phyloP scores from a whole-genome alignment of 2,113 vertebrate genomes.

The Callionymus lyra region DNA sequence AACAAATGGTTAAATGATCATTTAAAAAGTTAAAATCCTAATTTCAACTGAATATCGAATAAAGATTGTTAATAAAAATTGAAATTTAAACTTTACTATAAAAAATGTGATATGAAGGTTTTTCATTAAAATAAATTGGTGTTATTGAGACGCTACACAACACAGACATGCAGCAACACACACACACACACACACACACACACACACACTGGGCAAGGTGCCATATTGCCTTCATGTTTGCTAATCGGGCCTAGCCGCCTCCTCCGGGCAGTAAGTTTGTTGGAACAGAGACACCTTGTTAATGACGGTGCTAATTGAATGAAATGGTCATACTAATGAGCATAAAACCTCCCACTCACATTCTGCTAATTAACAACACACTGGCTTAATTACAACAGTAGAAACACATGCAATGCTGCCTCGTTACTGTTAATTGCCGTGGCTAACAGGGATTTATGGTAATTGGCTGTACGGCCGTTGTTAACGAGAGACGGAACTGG shows the following conservation, averaged over 20 bases:
- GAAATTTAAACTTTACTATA: no score
- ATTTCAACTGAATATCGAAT: no score
- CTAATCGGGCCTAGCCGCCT: constrained; percentile 69
- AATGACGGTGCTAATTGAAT: constrained; percentile 99
- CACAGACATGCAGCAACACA: not conserved
- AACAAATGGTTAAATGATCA: no score
- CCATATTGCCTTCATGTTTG: constrained; percentile 78
- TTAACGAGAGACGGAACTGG: constrained; percentile 62
- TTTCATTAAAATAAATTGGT: not conserved
- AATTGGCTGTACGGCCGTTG: constrained; percentile 89
- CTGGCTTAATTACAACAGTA: constrained; percentile 98
- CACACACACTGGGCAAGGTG: constrained; percentile 58
- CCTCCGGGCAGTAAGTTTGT: constrained; percentile 58
- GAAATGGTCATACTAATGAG: constrained; percentile 97
- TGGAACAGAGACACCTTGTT: constrained; percentile 65
- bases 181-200: constrained; percentile 18
- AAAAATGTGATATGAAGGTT: no score
- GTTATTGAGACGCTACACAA: constrained; percentile 2
- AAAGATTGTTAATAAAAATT: no score
- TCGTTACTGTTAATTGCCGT: constrained; percentile 93
- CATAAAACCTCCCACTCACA: constrained; percentile 98
- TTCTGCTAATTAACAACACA: constrained; percentile 98
- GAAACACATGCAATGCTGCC: constrained; percentile 81
- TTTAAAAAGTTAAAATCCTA: no score
- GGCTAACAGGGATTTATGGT: constrained; percentile 92